These are phyloP conservation scores for Lochmaea capreae DNA, from an alignment of 2,888 invertebrate species.

Conservation along the genomic window DNA sequence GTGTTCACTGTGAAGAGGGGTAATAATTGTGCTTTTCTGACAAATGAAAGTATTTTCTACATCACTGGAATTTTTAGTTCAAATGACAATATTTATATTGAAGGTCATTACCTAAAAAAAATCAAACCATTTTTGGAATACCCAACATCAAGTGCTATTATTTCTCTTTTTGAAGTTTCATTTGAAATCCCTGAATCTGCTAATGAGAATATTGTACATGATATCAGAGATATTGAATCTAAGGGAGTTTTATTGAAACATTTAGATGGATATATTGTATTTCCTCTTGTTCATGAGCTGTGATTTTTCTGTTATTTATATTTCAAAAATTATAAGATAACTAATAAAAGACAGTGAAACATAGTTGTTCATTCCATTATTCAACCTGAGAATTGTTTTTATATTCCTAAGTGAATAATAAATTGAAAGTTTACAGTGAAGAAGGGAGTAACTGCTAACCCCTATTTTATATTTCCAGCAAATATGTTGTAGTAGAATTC, in stretches of 20 bases:
- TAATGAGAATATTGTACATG: background rate
- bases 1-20: slow-evolving; percentile 15
- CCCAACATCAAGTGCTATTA: slow-evolving; percentile 19
- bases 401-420: slow-evolving; percentile 5
- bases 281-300: slow-evolving; percentile 20
- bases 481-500: no score
- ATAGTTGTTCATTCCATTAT: no score
- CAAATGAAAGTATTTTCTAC: slow-evolving; percentile 8
- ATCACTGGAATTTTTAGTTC: slow-evolving; percentile 25
- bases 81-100: slow-evolving; percentile 16
- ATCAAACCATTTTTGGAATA: slow-evolving; percentile 27
- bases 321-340: background rate
- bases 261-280: slow-evolving; percentile 19
- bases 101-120: slow-evolving; percentile 1
- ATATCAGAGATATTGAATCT: no score
- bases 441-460: background rate
- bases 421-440: slow-evolving; percentile 12
- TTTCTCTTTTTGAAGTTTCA: slow-evolving; percentile 29
- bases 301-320: background rate
- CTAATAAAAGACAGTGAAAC: no score
- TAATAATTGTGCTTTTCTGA: slow-evolving; percentile 29
- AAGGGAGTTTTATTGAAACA: background rate
- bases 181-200: slow-evolving; percentile 17
- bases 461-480: background rate
- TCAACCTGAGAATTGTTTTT: background rate